Percentiles rank a stretch among this genome's conserved stretches.
Evolutionary conservation across 2,888 invertebrate genomes (phyloP).

Genomic region (Drosophila paramelanica): DNA sequence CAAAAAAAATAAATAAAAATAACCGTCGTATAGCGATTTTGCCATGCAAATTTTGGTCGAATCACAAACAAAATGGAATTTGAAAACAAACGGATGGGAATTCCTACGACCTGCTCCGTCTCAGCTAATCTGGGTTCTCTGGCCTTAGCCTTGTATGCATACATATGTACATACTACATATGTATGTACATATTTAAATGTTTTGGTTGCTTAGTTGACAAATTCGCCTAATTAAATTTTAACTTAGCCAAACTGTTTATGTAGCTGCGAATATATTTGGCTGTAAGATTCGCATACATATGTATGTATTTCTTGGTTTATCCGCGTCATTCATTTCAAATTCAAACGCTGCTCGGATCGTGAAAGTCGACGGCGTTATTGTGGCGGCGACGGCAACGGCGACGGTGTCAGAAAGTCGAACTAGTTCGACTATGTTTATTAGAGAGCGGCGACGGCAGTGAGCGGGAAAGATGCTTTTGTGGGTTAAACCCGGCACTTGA

Average conservation of each 20-base stretch:
- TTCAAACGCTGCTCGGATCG: constrained; percentile 64
- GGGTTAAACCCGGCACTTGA: constrained; percentile 64
- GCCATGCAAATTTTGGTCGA: constrained; percentile 39
- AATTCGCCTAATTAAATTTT: constrained; percentile 44
- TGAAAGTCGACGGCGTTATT: constrained; percentile 69
- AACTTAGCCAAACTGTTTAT: constrained; percentile 15
- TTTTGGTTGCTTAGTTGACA: constrained; percentile 28
- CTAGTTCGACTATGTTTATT: constrained; percentile 61
- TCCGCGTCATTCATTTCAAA: constrained; percentile 72
- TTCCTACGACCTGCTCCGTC: constrained; percentile 32
- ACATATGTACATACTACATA: too few relatives aligned
- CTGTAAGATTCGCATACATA: neutral
- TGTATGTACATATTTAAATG: constrained; percentile 7
- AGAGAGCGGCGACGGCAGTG: neutral
- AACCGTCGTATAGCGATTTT: constrained; percentile 34
- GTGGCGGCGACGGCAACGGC: constrained; percentile 33
- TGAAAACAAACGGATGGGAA: constrained; percentile 40
- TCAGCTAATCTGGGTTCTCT: constrained; percentile 34
- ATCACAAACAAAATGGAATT: constrained; percentile 32
- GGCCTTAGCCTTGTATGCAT: constrained; percentile 37
- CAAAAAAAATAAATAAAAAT: constrained; percentile 17
- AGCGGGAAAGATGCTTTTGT: constrained; percentile 38
- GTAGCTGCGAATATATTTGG: constrained; percentile 1
- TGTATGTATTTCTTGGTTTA: constrained; percentile 38
- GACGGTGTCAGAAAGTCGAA: constrained; percentile 57